Evolutionary conservation across 2,888 invertebrate species (phyloP), one percentile per base, ranked within the genome.

Genomic region (Corbicula japonica): DNA sequence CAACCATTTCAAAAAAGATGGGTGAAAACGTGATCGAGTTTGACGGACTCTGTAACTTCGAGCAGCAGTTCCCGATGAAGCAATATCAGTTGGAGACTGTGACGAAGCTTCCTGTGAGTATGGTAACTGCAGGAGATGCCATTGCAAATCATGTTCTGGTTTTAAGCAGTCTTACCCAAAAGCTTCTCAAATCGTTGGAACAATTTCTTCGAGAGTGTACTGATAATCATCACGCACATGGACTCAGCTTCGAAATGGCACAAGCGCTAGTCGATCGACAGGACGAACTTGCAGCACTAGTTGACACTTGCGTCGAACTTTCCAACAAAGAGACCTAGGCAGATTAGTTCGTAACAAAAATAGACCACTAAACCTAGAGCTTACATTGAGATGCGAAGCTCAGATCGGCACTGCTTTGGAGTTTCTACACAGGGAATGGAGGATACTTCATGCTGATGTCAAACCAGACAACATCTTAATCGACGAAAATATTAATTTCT

Each of bases 381-480:
- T 12, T 15, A 54, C 30, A n/a, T 1, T 54, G 4, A 21, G 32
- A 2, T 28, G 23, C n/a, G 54, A 54, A 28, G 32, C n/a, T 28
- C 54, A 54, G 28, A 54, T 54, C 6, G 12, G 54, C 15, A 28
- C 54, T 3, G 54, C 54, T 23, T 28, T 54, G 10, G 30, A 54
- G 6, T 54, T 6, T 54, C n/a, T 54, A 18, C 54, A 54, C 26
- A 26, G 2, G 1, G 26, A 54, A 1, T 1, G 28, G 10, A 23
- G 54, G n/a, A 26, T 28, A 2, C 12, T 54, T 5, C 54, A 54
- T 15, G 54, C 30, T 32, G 54, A 54, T 54, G 30, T 54, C 3
- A 54, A 54, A 54, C 54, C 54, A 23, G 28, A 54, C 5, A 54
- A 54, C 18, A 54, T 54, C 1, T 28, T 54, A 30, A 10, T 26